A percentile compares a stretch with the other conserved stretches of the same genome.
Evolutionary conservation across 2,797 vertebrate species (phyloP).

Genomic region (Crotalus adamanteus): DNA sequence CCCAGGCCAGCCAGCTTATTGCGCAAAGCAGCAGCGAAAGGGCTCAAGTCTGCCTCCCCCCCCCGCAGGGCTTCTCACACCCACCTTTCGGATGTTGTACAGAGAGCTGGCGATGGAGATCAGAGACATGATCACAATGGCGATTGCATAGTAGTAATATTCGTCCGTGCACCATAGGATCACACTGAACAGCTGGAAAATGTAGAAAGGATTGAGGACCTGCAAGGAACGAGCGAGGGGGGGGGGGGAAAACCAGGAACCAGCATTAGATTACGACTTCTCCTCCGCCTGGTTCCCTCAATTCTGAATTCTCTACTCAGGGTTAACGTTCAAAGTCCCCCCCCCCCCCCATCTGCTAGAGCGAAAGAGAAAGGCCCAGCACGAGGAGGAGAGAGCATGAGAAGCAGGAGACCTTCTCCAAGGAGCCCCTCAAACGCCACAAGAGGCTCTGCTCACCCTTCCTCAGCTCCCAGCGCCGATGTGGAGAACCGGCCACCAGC

Average conservation of each 20-base stretch:
- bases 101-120: slow-evolving; percentile 96
- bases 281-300: not conserved
- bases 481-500: too few relatives aligned
- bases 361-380: not conserved
- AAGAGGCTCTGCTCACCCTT: not conserved
- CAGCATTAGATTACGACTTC: not conserved
- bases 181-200: slow-evolving; percentile 99
- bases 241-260: not conserved
- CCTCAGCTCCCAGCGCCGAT: too few relatives aligned
- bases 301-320: not conserved
- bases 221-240: slow-evolving; percentile 41
- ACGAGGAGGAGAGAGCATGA: not conserved
- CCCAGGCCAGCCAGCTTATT: not conserved
- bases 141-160: slow-evolving; percentile 96
- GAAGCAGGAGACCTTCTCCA: not conserved
- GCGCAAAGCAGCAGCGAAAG: too few relatives aligned
- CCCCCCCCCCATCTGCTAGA: too few relatives aligned
- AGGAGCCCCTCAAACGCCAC: too few relatives aligned
- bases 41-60: not conserved
- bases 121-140: slow-evolving; percentile 96
- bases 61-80: not conserved
- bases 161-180: slow-evolving; percentile 93
- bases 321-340: not conserved
- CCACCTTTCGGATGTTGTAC: slow-evolving; percentile 97
- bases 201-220: slow-evolving; percentile 99